phyloP scores from a whole-genome alignment of 2,797 vertebrate species.

The Emydoidea blandingii region DNA sequence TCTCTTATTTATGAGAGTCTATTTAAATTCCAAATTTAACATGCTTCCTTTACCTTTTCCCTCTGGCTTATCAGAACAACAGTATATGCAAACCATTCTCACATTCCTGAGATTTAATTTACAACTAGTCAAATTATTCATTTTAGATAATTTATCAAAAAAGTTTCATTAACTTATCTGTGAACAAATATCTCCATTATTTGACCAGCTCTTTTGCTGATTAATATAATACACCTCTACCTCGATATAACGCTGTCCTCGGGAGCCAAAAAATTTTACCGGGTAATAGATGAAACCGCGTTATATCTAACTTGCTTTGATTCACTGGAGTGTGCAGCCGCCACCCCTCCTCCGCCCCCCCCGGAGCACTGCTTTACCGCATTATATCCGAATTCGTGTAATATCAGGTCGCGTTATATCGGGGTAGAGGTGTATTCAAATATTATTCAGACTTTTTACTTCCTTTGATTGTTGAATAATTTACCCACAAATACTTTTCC shows the following conservation, averaged over 20 bases:
- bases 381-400: no score
- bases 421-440: background rate
- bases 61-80: slow-evolving; percentile 3
- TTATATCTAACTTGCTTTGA: no score
- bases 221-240: background rate
- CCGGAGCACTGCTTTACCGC: no score
- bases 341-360: no score
- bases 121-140: background rate
- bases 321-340: no score
- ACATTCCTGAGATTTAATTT: background rate
- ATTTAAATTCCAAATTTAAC: slow-evolving; percentile 21
- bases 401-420: no score
- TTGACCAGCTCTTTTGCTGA: background rate
- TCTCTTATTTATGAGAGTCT: slow-evolving; percentile 37
- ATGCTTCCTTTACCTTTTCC: slow-evolving; percentile 20
- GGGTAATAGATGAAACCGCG: no score
- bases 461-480: slow-evolving; percentile 18
- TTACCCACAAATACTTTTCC: background rate
- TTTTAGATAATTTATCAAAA: slow-evolving; percentile 11
- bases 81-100: slow-evolving; percentile 1
- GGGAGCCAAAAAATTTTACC: no score
- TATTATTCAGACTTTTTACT: background rate
- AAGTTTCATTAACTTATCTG: slow-evolving; percentile 27
- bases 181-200: background rate
- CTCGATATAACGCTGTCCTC: no score